These are phyloP conservation scores for Apocheima hispidaria DNA, from an alignment of 2,888 invertebrate species.

Conservation along the genomic window DNA sequence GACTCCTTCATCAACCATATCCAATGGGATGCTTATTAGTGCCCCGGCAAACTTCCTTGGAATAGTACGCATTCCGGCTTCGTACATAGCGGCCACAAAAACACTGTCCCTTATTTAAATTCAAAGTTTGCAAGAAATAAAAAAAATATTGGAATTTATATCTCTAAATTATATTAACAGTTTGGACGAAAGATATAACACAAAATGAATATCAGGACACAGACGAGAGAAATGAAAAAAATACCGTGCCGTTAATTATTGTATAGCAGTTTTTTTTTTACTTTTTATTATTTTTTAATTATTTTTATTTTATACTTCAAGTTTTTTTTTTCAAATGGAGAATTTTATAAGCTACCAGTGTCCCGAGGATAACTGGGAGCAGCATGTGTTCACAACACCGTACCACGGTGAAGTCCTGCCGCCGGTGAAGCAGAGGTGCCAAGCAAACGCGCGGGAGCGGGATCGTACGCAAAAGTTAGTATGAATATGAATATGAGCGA, in stretches of 20 bases:
- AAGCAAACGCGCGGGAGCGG: conserved; percentile 93
- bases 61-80: conserved; percentile 71
- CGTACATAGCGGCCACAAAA: conserved; percentile 24
- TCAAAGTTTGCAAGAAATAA: background rate
- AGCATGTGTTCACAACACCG: conserved; percentile 60
- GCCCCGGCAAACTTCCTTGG: conserved; percentile 61
- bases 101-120: background rate
- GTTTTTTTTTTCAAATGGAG: conserved; percentile 59
- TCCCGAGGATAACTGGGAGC: conserved; percentile 70
- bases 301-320: too few relatives aligned
- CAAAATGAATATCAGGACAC: background rate
- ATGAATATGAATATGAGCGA: conserved; percentile 43
- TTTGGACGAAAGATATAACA: background rate
- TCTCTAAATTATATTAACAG: conserved; percentile 3
- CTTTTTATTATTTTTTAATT: background rate
- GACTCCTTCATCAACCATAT: conserved; percentile 81
- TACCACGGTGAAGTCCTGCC: conserved; percentile 66
- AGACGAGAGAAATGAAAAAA: background rate
- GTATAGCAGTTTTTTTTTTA: background rate
- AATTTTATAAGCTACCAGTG: conserved; percentile 70
- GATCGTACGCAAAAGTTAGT: conserved; percentile 93
- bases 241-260: background rate
- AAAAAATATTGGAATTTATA: conserved; percentile 1
- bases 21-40: conserved; percentile 78
- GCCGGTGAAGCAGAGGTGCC: conserved; percentile 88